Evolutionary conservation across 2,888 invertebrate genomes (phyloP), one percentile per base, ranked within the genome.

Genomic region (Acanthoscelides obtectus): DNA sequence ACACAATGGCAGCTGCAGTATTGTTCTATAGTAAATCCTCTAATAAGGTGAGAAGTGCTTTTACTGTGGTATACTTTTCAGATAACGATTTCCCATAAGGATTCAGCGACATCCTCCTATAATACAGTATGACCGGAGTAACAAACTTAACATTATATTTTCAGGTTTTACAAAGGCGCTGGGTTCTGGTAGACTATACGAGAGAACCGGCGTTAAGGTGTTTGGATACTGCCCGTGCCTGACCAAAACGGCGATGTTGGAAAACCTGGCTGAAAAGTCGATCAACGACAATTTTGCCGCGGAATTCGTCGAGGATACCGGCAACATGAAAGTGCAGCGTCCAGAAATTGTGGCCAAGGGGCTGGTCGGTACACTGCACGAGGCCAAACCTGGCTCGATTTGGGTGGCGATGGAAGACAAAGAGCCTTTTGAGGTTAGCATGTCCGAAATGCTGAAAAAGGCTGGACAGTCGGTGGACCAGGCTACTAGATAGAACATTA

Each of bases 191-290:
- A 75, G 75, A 45, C 87, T 89, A 72, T 87, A 77, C 72, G 83
- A 86, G 0, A 83, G 85, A 71, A 87, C 85, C 19, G 88, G 88
- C 0, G 87, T 90, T 0, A 85, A 88, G 74, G 86, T 88, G 2
- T 82, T 89, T n/a, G 87, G 86, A 0, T 81, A 89, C 25, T 89
- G 88, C 76, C 88, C 88, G 0, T 88, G 89, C 8, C 86, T 87
- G 67, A 89, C 88, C 0, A 83, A 87, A 68, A 87, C 88, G 0
- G 82, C 77, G 12, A 70, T 87, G 73, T 76, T 86, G 69, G 77
- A 78, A 22, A 77, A 80, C 21, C 82, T 83, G 0, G 75, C 78
- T 0, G 74, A 72, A 8, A 78, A 79, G 65, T 73, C 81, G 1
- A 81, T 84, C 20, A 82, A 84, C 68, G 78, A 78, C 12, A 79